Evolutionary conservation across 2,888 invertebrate species (phyloP), one percentile per base, ranked within the genome.

Genomic region (Dexiosoma caninum): DNA sequence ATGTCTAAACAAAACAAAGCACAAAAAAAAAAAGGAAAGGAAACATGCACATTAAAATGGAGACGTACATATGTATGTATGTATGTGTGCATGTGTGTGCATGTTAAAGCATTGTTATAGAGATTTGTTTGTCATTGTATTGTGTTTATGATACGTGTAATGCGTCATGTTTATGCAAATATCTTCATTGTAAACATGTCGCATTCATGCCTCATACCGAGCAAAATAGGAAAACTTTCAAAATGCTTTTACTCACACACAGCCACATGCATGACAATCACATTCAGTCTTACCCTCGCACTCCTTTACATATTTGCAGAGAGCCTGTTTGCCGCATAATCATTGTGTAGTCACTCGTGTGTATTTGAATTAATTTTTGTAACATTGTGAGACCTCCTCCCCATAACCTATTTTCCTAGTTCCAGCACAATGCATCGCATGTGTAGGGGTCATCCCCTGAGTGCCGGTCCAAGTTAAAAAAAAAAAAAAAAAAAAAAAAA

Each of bases 111-210:
- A 16, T 53, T 62, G 44, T 62, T 70, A 27, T 7, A 78, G 46
- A 74, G 78, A 72, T 72, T 75, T 64, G 67, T 67, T 16, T 70
- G 80, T 46, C 57, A 40, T 46, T 66, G 51, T 71, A 60, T 64
- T 80, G 77, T 81, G 77, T 81, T 72, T 81, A 72, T 81, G 77
- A 81, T 81, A 81, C 80, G 72, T 77, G 80, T 81, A 77, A 81
- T 72, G 57, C 77, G 80, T 81, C 80, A 81, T 81, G 80, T 81
- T 81, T 81, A 81, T 81, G 80, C 77, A 81, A 81, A 81, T 81
- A 57, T 51, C 72, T 62, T 81, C 42, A 57, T 72, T 62, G 76
- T 67, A 64, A 67, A 51, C 74, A 74, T 66, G 27, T 74, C 74
- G 37, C 46, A 55, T 37, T 74, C 53, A 46, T 30, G 42, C 55